Evolutionary conservation across 2,113 vertebrate genomes (phyloP), one percentile per base, ranked within the genome.

Genomic region (Actinemys pallida): DNA sequence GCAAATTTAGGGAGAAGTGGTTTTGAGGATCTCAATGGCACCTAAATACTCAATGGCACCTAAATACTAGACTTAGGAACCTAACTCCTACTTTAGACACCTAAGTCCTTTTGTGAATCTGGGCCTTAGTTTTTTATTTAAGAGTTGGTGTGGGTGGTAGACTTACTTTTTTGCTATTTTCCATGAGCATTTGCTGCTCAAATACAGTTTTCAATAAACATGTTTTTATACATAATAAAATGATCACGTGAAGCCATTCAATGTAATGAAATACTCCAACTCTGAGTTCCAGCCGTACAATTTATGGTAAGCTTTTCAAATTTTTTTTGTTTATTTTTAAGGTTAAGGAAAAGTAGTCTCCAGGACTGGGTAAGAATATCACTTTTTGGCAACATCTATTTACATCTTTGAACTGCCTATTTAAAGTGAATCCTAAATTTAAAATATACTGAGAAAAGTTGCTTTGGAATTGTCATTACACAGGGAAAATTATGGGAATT

Each of bases 381-480:
- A 57, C 31, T 86, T 88, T 94, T 29, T 78, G 10, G 6, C 11
- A 87, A 75, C 6, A 4, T 50, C 5, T 3, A 90, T 2, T 72
- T 22, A 47, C 4, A 10, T 11, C 62, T 75, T 85, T 80, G 14
- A 52, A 52, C 3, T 65, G 8, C 5, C 39, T 56, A 72, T 35
- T 78, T 80, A 53, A 59, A 6, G 35, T 0, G 0, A 79, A 57
- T 47, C 12, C 7, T 29, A 14, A 1, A 72, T 75, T 87, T 87
- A 79, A 42, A 24, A 20, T 50, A 5, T 12, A 8, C 11, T 72
- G 39, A 50, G 83, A 20, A 83, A 1, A 1, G 2, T 69, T 80
- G 9, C 4, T 93, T 92, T 54, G 3, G 20, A 96, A 35, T 13
- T 50, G 14, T 57, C 19, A 4, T 11, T 79, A 53, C 7, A 85